Evolutionary conservation across 1,140 invertebrate genomes (phyloP).

Genomic region (Leptinotarsa defecta): DNA sequence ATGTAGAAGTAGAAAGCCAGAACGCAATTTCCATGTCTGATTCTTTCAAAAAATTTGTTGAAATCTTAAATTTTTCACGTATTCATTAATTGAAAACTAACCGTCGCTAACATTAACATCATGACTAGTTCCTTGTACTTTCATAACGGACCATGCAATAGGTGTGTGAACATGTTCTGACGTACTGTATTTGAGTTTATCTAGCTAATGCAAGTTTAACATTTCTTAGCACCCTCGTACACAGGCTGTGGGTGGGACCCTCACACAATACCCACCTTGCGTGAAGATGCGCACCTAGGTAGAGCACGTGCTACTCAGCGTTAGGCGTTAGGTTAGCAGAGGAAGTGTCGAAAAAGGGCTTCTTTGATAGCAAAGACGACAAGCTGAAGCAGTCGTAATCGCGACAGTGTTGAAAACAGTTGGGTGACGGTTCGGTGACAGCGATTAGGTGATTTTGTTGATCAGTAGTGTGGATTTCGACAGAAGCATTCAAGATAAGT

Average conservation of each 20-base stretch:
- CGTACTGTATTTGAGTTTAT: no score
- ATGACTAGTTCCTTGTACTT: no score
- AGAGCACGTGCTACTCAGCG: not conserved
- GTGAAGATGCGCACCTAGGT: conserved; percentile 1
- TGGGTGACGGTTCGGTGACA: not conserved
- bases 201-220: no score
- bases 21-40: no score
- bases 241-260: not conserved
- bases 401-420: conserved; percentile 2
- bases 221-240: not conserved
- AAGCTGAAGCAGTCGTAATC: conserved; percentile 5
- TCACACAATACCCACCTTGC: conserved; percentile 2
- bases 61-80: no score
- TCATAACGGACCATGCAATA: no score
- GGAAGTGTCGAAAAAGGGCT: conserved; percentile 2
- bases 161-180: no score
- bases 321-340: not conserved
- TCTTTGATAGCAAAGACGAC: not conserved
- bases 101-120: no score
- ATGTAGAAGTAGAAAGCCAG: no score
- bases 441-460: not conserved
- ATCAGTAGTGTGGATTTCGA: not conserved
- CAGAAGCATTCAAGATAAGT: no score
- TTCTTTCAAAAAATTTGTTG: no score
- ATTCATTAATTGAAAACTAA: no score